Conservation (phyloP, 2,113 vertebrate genomes). For the Semicossyphus pulcher region DNA sequence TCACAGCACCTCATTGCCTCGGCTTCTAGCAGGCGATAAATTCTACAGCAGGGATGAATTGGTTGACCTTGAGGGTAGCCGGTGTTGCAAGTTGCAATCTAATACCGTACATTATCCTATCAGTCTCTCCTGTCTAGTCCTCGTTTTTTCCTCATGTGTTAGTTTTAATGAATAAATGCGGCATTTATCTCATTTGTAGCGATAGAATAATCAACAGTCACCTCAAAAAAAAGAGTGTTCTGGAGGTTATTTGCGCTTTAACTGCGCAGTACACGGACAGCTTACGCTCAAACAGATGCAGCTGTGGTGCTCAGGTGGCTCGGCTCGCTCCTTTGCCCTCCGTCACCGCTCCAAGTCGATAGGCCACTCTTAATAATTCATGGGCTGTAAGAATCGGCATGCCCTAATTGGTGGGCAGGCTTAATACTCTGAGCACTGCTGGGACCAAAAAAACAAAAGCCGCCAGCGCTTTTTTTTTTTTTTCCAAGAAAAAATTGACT, state of each 20-base stretch:
- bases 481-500: conserved; percentile 41
- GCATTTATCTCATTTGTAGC: conserved; percentile 46
- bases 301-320: conserved; percentile 68
- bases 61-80: conserved; percentile 75
- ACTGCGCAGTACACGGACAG: conserved; percentile 24
- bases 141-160: background rate
- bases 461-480: background rate
- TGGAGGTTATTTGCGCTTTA: conserved; percentile 37
- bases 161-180: conserved; percentile 14
- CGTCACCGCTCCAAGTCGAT: conserved; percentile 63
- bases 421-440: conserved; percentile 61
- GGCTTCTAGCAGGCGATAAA: conserved; percentile 75
- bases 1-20: conserved; percentile 78
- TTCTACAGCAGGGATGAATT: conserved; percentile 71
- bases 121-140: background rate
- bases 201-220: conserved; percentile 24
- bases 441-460: conserved; percentile 65
- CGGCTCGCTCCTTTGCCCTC: conserved; percentile 46
- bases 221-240: background rate
- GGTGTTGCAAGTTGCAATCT: conserved; percentile 72
- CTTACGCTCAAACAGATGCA: conserved; percentile 48
- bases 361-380: conserved; percentile 79
- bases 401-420: conserved; percentile 74
- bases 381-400: conserved; percentile 63
- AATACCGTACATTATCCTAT: conserved; percentile 67